phyloP scores from a whole-genome alignment of 2,113 vertebrate genomes.

The Taurulus bubalis region DNA sequence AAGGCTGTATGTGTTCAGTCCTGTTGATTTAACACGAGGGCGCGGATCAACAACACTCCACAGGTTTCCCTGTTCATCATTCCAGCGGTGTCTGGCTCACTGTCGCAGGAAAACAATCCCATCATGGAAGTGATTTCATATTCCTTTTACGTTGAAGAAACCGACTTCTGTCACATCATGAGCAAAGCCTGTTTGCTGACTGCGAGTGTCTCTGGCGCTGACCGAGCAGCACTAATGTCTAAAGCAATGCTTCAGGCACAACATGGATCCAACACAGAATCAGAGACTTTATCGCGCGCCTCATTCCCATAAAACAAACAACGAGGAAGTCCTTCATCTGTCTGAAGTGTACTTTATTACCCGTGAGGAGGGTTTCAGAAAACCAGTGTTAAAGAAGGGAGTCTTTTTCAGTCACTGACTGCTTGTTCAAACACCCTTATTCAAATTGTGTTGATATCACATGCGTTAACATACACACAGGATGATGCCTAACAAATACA shows the following conservation, averaged over 20 bases:
- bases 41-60: conserved; percentile 22
- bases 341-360: conserved; percentile 70
- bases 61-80: conserved; percentile 27
- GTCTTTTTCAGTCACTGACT: conserved; percentile 19
- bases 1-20: conserved; percentile 3
- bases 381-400: conserved; percentile 44
- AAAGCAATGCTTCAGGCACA: background rate
- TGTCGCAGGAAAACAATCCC: conserved; percentile 49
- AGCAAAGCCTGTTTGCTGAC: conserved; percentile 6
- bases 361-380: conserved; percentile 41
- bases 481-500: conserved; percentile 62
- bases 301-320: conserved; percentile 29
- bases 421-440: conserved; percentile 39
- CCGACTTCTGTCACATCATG: conserved; percentile 5
- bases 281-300: conserved; percentile 3
- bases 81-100: background rate
- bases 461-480: conserved; percentile 44
- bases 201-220: conserved; percentile 4
- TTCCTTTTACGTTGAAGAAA: conserved; percentile 27
- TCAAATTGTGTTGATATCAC: conserved; percentile 40
- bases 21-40: conserved; percentile 19
- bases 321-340: conserved; percentile 35
- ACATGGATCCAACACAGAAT: conserved; percentile 3
- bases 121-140: conserved; percentile 36
- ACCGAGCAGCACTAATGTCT: conserved; percentile 2